Evolutionary conservation across 1,140 invertebrate genomes (phyloP).

Genomic region (Bombus ignitus): DNA sequence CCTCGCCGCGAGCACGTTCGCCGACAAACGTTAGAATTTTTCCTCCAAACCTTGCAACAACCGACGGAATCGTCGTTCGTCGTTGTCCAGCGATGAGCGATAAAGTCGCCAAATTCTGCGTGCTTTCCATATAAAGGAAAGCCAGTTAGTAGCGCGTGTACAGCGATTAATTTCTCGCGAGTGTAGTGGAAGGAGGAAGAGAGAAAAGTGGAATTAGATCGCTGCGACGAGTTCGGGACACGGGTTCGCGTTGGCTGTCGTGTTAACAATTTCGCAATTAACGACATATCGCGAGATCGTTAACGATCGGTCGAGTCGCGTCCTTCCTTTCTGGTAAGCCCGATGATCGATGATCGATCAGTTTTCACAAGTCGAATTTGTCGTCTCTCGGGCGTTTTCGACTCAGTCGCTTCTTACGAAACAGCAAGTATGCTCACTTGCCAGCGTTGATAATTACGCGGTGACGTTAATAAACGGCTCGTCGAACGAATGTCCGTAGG

Average conservation of each 20-base stretch:
- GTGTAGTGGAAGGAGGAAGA: background rate
- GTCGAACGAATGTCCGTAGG: background rate
- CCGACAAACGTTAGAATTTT: too few relatives aligned
- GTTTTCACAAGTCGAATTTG: slow-evolving; percentile 41
- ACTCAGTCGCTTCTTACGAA: background rate
- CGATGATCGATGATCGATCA: slow-evolving; percentile 32
- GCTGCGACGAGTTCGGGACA: slow-evolving; percentile 44
- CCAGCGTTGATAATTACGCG: too few relatives aligned
- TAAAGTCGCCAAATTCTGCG: too few relatives aligned
- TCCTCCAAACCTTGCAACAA: too few relatives aligned
- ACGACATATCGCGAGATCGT: slow-evolving; percentile 62
- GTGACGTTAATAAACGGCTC: slow-evolving; percentile 29
- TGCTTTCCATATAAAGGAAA: rapidly evolving
- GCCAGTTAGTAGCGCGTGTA: background rate
- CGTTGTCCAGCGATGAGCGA: too few relatives aligned
- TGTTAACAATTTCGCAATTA: slow-evolving; percentile 70
- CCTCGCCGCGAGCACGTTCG: too few relatives aligned
- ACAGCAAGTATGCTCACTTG: background rate
- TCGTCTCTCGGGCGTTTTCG: background rate
- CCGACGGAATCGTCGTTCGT: too few relatives aligned
- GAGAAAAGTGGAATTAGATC: slow-evolving; percentile 63
- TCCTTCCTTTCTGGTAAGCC: slow-evolving; percentile 6
- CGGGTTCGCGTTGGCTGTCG: slow-evolving; percentile 23
- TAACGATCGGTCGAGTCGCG: slow-evolving; percentile 38
- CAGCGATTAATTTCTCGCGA: slow-evolving; percentile 25